Base-by-base conservation (phyloP, 1,140 invertebrate species). In the Steinernema khuongi region DNA sequence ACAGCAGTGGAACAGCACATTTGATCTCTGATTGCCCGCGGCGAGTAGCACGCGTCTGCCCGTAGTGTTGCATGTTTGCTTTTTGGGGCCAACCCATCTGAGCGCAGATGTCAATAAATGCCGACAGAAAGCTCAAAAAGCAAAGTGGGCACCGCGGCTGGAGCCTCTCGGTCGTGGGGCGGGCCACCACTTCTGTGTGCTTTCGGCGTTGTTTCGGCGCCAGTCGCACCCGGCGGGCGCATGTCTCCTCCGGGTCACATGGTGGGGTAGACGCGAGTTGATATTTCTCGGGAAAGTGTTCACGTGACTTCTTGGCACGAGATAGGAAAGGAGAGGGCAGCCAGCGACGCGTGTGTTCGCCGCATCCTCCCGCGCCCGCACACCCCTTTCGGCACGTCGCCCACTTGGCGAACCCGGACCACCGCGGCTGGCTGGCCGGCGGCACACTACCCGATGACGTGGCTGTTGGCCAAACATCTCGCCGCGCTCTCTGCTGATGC, bases 261-360 rank as follows among this genome's bases (percentile, higher is more conserved):
- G 50, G 50, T 60, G 14, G 14, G 50, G 50, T 26, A 60, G 50
- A 60, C 50, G 26, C 4, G 50, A 60, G 50, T 22, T 22, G 50
- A 60, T 60, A 60, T 22, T 60, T 60, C 50, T 60, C 50, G 50
- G 22, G 50, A 60, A 60, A 60, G 36, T 60, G 50, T 60, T 60
- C 50, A 60, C 50, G 50, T 60, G 50, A 60, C 50, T 11, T 60
- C 26, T 60, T 26, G 50, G 50, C 36, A 41, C 36, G 36, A 41
- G 36, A 41, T 41, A 41, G 7, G 36, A 41, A 41, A 41, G n/a
- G 36, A 41, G n/a, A n/a, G n/a, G 36, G 7, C 7, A 11, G 7
- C n/a, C 7, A 11, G 50, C 26, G 50, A 14, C n/a, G n/a, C n/a
- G 19, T 26, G 50, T 60, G 50, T 60, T 7, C 50, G 50, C 22